These are phyloP conservation scores for Alethe castanea DNA, from an alignment of 2,113 vertebrate genomes.

Conservation along the genomic window DNA sequence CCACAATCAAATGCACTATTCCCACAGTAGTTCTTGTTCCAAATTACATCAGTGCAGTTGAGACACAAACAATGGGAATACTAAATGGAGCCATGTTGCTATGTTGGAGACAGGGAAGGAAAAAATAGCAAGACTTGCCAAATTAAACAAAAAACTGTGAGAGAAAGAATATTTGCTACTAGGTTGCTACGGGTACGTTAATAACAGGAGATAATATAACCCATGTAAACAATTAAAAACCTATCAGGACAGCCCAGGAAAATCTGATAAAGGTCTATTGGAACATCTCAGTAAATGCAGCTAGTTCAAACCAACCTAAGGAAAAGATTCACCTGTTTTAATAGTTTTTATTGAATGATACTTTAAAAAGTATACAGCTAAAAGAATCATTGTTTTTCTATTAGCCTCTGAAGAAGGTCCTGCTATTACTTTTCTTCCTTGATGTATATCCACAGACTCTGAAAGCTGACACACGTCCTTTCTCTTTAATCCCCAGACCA, in stretches of 20 bases:
- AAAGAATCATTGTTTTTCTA: background rate
- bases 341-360: background rate
- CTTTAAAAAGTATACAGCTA: background rate
- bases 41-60: constrained; percentile 66
- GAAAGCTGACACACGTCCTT: background rate
- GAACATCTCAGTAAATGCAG: constrained; percentile 6
- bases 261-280: constrained; percentile 13
- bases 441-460: background rate
- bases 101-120: constrained; percentile 62
- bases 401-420: background rate
- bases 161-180: constrained; percentile 60
- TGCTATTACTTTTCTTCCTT: background rate
- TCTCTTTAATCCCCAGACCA: background rate
- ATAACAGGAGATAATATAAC: constrained; percentile 58
- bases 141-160: constrained; percentile 63
- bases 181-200: constrained; percentile 54
- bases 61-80: constrained; percentile 68
- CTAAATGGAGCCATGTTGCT: constrained; percentile 66
- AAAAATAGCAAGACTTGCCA: constrained; percentile 63
- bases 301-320: background rate
- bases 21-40: constrained; percentile 63
- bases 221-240: constrained; percentile 53
- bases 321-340: background rate
- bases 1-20: constrained; percentile 58
- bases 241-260: constrained; percentile 12